phyloP scores from a whole-genome alignment of 2,797 vertebrate species.

The Sphenodon punctatus region DNA sequence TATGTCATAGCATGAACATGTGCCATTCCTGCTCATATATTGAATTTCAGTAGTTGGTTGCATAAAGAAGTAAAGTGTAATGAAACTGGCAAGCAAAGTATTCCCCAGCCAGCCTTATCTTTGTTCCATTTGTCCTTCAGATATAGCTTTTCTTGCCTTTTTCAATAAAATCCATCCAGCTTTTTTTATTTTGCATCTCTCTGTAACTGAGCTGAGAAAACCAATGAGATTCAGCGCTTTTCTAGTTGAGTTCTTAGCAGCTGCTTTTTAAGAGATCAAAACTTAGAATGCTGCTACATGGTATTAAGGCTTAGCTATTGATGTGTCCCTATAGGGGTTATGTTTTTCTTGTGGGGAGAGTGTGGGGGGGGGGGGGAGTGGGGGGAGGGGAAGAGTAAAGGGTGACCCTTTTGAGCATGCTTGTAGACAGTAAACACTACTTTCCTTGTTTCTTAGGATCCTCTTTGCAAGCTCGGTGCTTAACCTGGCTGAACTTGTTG shows the following conservation, averaged over 20 bases:
- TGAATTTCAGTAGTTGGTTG: slow-evolving; percentile 79
- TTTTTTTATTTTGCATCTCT: slow-evolving; percentile 66
- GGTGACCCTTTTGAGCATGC: slow-evolving; percentile 75
- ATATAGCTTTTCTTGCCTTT: slow-evolving; percentile 78
- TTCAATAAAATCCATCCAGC: slow-evolving; percentile 78
- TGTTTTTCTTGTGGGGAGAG: slow-evolving; percentile 63
- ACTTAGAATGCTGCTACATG: slow-evolving; percentile 75
- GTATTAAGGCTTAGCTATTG: slow-evolving; percentile 82
- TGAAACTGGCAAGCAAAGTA: slow-evolving; percentile 79
- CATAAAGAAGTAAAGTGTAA: slow-evolving; percentile 80
- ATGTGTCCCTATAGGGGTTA: slow-evolving; percentile 84
- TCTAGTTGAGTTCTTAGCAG: slow-evolving; percentile 75
- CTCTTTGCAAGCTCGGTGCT: slow-evolving; percentile 90
- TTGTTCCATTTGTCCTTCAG: slow-evolving; percentile 82
- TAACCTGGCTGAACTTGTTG: slow-evolving; percentile 86
- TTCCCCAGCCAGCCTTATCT: slow-evolving; percentile 80
- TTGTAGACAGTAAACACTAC: slow-evolving; percentile 73
- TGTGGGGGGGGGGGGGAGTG: slow-evolving; percentile 50
- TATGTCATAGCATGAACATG: slow-evolving; percentile 76
- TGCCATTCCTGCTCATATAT: slow-evolving; percentile 73
- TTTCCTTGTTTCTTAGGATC: slow-evolving; percentile 83
- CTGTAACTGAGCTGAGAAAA: slow-evolving; percentile 73
- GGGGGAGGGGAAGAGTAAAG: slow-evolving; percentile 71
- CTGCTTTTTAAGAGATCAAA: slow-evolving; percentile 87
- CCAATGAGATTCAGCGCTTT: slow-evolving; percentile 82